phyloP scores from a whole-genome alignment of 35 echinoderm and acorn worm genomes.

The Strongylocentrotus purpuratus region DNA sequence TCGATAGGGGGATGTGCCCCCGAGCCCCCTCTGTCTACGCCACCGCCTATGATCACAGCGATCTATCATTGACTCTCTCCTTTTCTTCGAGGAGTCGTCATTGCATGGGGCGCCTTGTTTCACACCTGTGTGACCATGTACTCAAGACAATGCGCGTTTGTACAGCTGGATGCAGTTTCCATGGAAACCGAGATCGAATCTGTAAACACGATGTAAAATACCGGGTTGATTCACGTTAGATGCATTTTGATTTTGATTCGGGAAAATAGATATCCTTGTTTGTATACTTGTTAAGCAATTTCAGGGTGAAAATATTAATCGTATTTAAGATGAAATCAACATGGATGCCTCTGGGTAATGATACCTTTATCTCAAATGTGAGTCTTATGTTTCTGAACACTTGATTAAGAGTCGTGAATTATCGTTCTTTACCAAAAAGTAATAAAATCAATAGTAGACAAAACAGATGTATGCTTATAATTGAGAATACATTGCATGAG shows the following conservation, averaged over 20 bases:
- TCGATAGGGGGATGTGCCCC: not conserved
- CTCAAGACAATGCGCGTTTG: conserved; percentile 9
- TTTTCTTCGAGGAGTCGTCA: not conserved
- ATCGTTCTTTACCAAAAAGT: too few relatives aligned
- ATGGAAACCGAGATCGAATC: not conserved
- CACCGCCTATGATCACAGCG: not conserved
- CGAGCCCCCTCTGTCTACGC: not conserved
- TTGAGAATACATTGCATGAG: too few relatives aligned
- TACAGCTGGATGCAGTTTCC: conserved; percentile 25
- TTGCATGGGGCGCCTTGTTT: not conserved
- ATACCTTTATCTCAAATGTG: too few relatives aligned
- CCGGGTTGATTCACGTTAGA: not conserved
- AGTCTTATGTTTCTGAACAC: too few relatives aligned
- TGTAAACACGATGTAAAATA: not conserved
- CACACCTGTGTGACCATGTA: conserved; percentile 43
- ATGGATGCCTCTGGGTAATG: too few relatives aligned
- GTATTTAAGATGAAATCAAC: too few relatives aligned
- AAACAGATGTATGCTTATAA: too few relatives aligned
- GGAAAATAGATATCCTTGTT: not conserved
- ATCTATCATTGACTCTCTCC: not conserved
- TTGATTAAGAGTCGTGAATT: too few relatives aligned
- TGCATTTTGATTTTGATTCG: not conserved
- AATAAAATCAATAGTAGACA: too few relatives aligned
- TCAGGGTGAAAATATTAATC: too few relatives aligned
- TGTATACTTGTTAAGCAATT: not conserved